These are phyloP conservation scores for Anomalospiza imberbis DNA, from an alignment of 2,797 vertebrate genomes.

Conservation along the genomic window DNA sequence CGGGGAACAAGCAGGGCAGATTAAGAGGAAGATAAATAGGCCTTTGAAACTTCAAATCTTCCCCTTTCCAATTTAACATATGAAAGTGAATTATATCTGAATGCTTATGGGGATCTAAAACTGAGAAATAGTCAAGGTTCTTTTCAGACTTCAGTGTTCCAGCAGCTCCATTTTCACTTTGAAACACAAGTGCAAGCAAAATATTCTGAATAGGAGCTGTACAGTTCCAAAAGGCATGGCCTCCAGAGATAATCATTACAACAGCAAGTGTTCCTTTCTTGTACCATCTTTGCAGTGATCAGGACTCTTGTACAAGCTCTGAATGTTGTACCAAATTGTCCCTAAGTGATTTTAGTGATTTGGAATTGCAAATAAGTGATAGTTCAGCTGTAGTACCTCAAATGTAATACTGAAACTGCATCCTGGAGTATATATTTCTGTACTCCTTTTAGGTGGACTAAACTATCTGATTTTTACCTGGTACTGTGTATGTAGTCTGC, in stretches of 20 bases:
- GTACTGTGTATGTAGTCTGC: neutral
- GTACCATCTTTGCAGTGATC: neutral
- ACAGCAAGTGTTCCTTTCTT: neutral
- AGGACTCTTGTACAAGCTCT: neutral
- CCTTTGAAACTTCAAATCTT: conserved; percentile 49
- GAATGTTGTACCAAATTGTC: neutral
- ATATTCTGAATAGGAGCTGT: neutral
- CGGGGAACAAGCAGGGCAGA: neutral
- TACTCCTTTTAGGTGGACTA: neutral
- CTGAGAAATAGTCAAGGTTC: conserved; percentile 7
- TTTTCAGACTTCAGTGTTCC: neutral
- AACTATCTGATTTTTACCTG: neutral
- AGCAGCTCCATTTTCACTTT: conserved; percentile 19
- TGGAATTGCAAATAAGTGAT: neutral
- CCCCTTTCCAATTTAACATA: conserved; percentile 37
- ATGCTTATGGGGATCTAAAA: conserved; percentile 25
- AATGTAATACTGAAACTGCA: neutral
- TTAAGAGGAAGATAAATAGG: conserved; percentile 42
- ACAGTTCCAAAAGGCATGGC: neutral
- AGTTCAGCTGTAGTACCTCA: neutral
- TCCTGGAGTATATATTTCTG: neutral
- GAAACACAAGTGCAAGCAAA: neutral
- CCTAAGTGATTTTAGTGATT: conserved; percentile 8
- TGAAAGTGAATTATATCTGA: conserved; percentile 38
- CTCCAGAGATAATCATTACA: neutral